Percentiles rank a stretch among this genome's conserved stretches.
phyloP scores from a whole-genome alignment of 2,113 vertebrate species.

The Gadus macrocephalus region DNA sequence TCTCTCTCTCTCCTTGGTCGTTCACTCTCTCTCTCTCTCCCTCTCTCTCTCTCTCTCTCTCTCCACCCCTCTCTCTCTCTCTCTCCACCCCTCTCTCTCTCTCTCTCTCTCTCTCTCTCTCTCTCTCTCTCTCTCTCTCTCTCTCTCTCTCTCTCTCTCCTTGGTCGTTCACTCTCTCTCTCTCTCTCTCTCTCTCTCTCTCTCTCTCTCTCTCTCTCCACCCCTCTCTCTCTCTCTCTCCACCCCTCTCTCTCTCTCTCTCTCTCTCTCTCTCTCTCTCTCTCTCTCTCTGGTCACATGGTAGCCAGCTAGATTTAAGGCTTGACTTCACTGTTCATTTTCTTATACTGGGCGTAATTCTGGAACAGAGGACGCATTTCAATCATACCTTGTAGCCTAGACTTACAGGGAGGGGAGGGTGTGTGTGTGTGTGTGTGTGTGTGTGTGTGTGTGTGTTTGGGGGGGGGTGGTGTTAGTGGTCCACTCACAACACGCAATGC shows the following conservation, averaged over 20 bases:
- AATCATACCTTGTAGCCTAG: constrained; percentile 35
- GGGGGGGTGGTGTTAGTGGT: too few species aligned
- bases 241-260: too few species aligned
- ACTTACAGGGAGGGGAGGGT: background rate
- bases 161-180: too few species aligned
- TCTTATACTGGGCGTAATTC: constrained; percentile 30
- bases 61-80: background rate
- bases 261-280: background rate
- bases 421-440: too few species aligned
- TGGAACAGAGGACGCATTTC: constrained; percentile 51
- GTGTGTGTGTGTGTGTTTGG: too few species aligned
- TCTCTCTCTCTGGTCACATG: constrained; percentile 11
- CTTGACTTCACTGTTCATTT: constrained; percentile 59
- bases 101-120: background rate
- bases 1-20: background rate
- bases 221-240: too few species aligned
- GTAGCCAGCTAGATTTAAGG: constrained; percentile 63
- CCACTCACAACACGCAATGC: too few species aligned
- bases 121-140: background rate
- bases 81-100: background rate
- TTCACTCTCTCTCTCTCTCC: background rate
- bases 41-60: background rate
- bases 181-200: background rate
- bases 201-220: background rate
- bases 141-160: background rate